Percentiles rank a stretch among this genome's conserved stretches.
Evolutionary conservation across 2,797 vertebrate genomes (phyloP).

Genomic region (Echiichthys vipera): DNA sequence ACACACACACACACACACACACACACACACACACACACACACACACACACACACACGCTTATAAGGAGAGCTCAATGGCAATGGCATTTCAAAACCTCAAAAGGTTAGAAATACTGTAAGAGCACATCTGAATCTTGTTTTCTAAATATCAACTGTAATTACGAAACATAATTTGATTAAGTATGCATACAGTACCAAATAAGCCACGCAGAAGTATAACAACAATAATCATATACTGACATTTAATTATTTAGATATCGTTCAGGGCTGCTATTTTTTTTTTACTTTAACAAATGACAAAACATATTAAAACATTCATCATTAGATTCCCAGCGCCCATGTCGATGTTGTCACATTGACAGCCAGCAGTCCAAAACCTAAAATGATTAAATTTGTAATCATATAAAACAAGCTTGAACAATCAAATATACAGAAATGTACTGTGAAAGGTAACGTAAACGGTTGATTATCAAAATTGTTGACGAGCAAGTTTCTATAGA

Average conservation of each 20-base stretch:
- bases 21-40: slow-evolving; percentile 1
- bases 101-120: slow-evolving; percentile 68
- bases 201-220: not conserved
- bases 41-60: not conserved
- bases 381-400: not conserved
- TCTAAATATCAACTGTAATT: slow-evolving; percentile 54
- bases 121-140: slow-evolving; percentile 46
- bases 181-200: not conserved
- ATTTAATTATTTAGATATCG: not conserved
- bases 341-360: not conserved
- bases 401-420: not conserved
- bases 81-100: slow-evolving; percentile 73
- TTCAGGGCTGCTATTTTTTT: not conserved
- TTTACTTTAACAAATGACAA: too few species aligned
- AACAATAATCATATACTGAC: not conserved
- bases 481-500: not conserved
- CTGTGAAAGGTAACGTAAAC: not conserved
- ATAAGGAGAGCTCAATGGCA: slow-evolving; percentile 74
- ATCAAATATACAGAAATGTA: not conserved
- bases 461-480: not conserved
- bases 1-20: not conserved
- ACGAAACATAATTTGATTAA: slow-evolving; percentile 31
- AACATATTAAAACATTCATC: not conserved
- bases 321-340: not conserved
- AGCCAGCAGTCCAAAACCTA: not conserved